Evolutionary conservation across 2,113 vertebrate genomes (phyloP).

Genomic region (Ochotona curzoniae): DNA sequence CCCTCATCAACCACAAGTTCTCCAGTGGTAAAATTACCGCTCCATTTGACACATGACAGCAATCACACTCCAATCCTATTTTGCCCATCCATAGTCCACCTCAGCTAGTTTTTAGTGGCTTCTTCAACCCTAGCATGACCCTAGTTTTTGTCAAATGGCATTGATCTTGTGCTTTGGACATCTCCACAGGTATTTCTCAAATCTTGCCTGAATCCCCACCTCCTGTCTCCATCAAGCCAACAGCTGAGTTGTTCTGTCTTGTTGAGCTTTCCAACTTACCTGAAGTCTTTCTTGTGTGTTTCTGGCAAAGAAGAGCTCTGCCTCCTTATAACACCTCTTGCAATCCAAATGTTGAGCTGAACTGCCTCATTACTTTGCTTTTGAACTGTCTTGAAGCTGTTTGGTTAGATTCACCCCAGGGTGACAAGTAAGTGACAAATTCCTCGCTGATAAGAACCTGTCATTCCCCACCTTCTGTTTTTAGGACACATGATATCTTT

Average conservation of each 20-base stretch:
- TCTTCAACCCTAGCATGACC: neutral
- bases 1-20: neutral
- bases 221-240: neutral
- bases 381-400: neutral
- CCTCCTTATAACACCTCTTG: neutral
- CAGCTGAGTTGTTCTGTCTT: neutral
- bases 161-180: rapidly evolving
- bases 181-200: neutral
- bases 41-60: neutral
- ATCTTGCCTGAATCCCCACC: neutral
- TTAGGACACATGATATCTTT: neutral
- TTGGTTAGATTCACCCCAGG: neutral
- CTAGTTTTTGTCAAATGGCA: no score
- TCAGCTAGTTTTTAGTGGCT: neutral
- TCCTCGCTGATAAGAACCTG: neutral
- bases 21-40: neutral
- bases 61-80: neutral
- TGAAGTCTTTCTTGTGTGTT: neutral
- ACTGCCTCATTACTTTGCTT: neutral
- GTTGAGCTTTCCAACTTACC: neutral
- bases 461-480: neutral
- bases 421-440: neutral
- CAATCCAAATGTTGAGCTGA: neutral
- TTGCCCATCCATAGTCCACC: neutral
- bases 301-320: neutral